Base-by-base conservation (phyloP, 1,140 invertebrate genomes). In the Anastrepha ludens region DNA sequence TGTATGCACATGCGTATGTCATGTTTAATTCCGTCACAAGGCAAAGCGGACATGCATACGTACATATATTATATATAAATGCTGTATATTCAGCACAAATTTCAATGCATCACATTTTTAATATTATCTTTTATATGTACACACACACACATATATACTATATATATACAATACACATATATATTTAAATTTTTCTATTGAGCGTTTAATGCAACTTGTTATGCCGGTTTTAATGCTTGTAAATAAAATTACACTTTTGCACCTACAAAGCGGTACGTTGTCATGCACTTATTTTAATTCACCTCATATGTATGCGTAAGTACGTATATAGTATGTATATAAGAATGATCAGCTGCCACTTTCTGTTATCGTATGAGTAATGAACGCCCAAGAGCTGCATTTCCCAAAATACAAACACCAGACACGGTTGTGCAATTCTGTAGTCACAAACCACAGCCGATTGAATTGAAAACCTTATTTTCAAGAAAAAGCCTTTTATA, bases 221-320 rank as follows among this genome's bases (percentile, higher is more conserved):
- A 55, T 20, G 74, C 74, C 74, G 74, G 74, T 81, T 81, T 50
- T 11, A 55, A 13, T 81, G 74, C n/a, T 81, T 81, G 74, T 55
- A 81, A 55, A n/a, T 50, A 55, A 81, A 55, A 81, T 47, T 55
- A 55, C 11, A 55, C 11, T 6, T 55, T 8, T 55, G 50, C 11
- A 55, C 50, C 6, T 55, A 29, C 29, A 29, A 29, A 29, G 29
- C 29, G 29, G 0, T 0, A 1, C 29, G 29, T 29, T 29, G 29
- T 29, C 29, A 74, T 74, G 44, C 70, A 74, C 44, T 74, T 47
- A 74, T 74, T 47, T 47, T 47, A 41, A 29, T 0, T 29, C 47
- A n/a, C 20, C 20, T 67, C 7, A 20, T 67, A 67, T 9, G 6
- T 17, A 74, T 17, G 3, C 41, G 1, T 15, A 74, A 13, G 60